Conservation (phyloP, 2,797 vertebrate genomes). For the Myiothlypis chrysogaster region DNA sequence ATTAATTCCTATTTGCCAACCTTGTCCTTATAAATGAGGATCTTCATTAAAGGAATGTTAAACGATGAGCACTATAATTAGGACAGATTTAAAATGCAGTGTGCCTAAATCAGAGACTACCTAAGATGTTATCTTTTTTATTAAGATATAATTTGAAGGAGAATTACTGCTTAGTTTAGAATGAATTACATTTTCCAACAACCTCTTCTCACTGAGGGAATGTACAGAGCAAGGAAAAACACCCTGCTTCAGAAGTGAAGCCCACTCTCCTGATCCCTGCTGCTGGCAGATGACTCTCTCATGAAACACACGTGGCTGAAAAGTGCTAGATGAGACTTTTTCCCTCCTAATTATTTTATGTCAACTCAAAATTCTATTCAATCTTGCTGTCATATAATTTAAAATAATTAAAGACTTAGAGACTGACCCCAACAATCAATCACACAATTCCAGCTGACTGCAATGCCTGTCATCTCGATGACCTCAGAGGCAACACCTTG, state of each 20-base stretch:
- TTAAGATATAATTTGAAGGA: conserved; percentile 49
- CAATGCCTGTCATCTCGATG: not conserved
- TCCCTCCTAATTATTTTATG: not conserved
- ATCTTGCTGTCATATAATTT: not conserved
- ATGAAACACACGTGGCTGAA: not conserved
- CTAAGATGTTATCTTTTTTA: conserved; percentile 54
- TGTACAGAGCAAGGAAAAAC: not conserved
- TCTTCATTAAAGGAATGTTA: conserved; percentile 66
- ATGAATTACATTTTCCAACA: not conserved
- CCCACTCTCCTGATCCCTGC: not conserved
- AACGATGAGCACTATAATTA: conserved; percentile 61
- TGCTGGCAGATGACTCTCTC: not conserved
- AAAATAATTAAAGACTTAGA: not conserved
- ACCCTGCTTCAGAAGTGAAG: not conserved
- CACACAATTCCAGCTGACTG: not conserved
- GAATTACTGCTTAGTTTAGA: not conserved
- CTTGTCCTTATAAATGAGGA: conserved; percentile 59
- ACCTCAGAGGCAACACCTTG: not conserved
- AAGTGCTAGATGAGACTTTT: not conserved
- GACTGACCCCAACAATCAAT: not conserved
- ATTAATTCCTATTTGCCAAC: conserved; percentile 64
- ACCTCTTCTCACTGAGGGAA: not conserved
- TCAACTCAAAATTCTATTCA: not conserved
- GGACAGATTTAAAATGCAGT: conserved; percentile 55
- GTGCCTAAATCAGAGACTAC: conserved; percentile 52